Evolutionary conservation across 2,888 invertebrate species (phyloP), one percentile per base, ranked within the genome.

Genomic region (Julus scandinavius): DNA sequence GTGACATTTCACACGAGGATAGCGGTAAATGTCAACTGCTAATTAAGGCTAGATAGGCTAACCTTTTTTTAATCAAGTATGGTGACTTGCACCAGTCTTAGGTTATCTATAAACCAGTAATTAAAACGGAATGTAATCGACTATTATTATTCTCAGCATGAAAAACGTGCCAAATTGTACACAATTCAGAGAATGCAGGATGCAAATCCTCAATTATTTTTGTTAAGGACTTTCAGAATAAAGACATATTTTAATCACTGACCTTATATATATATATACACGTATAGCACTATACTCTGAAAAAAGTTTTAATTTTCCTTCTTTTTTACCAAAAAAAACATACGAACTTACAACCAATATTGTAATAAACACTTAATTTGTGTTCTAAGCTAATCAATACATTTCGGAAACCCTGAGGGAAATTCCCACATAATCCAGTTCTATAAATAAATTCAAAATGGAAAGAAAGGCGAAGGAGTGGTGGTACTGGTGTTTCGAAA

Each of bases 371-470:
- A 29, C 29, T 29, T 29, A 29, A 29, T 29, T 29, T 45, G 45
- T 45, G 45, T 45, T 45, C 45, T 29, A 29, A 45, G 5, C 7
- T 7, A 45, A 45, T 45, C 45, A 45, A 5, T 45, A 45, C 6
- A 7, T 45, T 45, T 45, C 6, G 7, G 45, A 45, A 45, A 45
- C 45, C 45, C 45, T 54, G 54, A 15, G 54, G n/a, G 63, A 20
- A 63, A n/a, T 63, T 63, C 20, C 63, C 63, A 63, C 63, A n/a
- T n/a, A 63, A n/a, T 63, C 7, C 63, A n/a, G 63, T 63, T 63
- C 63, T 20, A 45, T 45, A 45, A 45, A 45, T 45, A 63, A 63
- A 63, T 20, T n/a, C 20, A 17, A 63, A 63, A 54, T 13, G 54
- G 45, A 45, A 54, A 54, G 15, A 54, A 17, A 54, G 54, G 17